Conservation (phyloP, 2,113 vertebrate genomes). For the Vombatus ursinus region DNA sequence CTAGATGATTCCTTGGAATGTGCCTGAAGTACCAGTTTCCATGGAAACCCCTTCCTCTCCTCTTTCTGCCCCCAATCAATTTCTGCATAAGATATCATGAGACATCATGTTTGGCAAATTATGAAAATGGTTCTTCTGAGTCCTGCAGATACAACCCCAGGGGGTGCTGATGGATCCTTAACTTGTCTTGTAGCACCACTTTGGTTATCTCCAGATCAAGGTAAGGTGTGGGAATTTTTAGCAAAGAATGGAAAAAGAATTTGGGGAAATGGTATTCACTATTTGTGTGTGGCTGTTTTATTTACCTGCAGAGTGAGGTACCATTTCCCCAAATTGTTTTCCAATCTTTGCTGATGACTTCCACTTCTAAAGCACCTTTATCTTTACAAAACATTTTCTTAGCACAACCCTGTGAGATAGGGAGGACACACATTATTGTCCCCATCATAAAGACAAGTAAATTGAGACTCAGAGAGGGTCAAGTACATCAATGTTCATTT, state of each 20-base stretch:
- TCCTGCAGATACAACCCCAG: not conserved
- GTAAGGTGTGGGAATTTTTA: not conserved
- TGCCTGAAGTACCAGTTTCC: not conserved
- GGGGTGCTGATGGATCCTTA: not conserved
- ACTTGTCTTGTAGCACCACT: not conserved
- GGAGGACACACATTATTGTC: not conserved
- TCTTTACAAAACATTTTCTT: not conserved
- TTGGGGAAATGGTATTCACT: not conserved
- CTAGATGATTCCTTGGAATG: not conserved
- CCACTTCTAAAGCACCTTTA: not conserved
- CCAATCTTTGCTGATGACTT: not conserved
- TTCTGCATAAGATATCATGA: constrained; percentile 15
- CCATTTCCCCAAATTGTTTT: not conserved
- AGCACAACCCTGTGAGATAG: not conserved
- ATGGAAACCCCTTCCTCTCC: not conserved
- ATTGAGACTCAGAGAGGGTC: not conserved
- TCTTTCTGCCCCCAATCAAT: not conserved
- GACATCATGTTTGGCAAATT: not conserved
- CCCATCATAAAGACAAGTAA: not conserved
- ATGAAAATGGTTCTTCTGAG: not conserved
- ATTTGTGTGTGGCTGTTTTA: not conserved
- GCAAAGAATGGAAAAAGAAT: not conserved
- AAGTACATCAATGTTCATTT: not conserved
- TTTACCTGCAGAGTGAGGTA: not conserved
- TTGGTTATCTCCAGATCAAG: not conserved